phyloP scores from a whole-genome alignment of 2,888 invertebrate species.

The Ligdia adustata region DNA sequence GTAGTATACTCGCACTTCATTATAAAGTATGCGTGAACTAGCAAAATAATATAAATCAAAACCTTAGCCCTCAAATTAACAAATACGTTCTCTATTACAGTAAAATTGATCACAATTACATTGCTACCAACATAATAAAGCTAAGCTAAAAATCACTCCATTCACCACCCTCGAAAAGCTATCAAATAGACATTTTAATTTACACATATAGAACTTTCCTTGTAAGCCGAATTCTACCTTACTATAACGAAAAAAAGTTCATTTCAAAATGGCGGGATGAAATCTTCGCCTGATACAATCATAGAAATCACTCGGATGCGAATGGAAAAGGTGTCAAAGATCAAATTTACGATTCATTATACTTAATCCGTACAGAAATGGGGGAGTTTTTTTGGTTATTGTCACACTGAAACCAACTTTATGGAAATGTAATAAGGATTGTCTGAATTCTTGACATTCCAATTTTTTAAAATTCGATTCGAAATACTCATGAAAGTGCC shows the following conservation, averaged over 20 bases:
- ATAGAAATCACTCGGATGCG: constrained; percentile 75
- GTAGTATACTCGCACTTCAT: too few relatives aligned
- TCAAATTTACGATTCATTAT: constrained; percentile 84
- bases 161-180: constrained; percentile 32
- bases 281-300: constrained; percentile 52
- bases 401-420: constrained; percentile 37
- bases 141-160: constrained; percentile 44
- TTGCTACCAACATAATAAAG: constrained; percentile 59
- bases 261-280: constrained; percentile 5
- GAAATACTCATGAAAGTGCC: constrained; percentile 77
- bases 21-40: constrained; percentile 8
- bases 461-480: constrained; percentile 72
- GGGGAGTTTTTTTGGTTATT: constrained; percentile 48
- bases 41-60: constrained; percentile 38
- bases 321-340: constrained; percentile 84
- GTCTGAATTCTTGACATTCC: constrained; percentile 41
- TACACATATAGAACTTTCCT: constrained; percentile 46
- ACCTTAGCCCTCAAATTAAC: constrained; percentile 45
- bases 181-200: constrained; percentile 69
- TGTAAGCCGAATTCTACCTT: constrained; percentile 37
- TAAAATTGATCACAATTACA: constrained; percentile 63
- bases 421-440: constrained; percentile 12
- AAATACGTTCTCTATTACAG: constrained; percentile 67
- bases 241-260: constrained; percentile 22
- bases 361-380: constrained; percentile 78